These are phyloP conservation scores for Sphyrna mokarran DNA, from an alignment of 2,113 vertebrate genomes.

Conservation along the genomic window DNA sequence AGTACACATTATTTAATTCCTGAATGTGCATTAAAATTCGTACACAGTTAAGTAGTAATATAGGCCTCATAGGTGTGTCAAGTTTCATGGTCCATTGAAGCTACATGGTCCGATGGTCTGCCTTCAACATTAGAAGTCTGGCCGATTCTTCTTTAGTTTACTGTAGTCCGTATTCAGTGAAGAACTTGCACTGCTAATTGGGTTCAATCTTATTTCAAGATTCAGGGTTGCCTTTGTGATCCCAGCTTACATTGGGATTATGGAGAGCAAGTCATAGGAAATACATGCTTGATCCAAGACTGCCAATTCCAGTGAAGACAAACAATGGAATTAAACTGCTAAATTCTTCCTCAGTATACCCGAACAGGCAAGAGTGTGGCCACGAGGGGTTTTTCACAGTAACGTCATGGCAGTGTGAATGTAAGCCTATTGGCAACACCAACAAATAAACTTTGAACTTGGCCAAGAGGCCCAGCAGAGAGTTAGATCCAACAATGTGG, in stretches of 20 bases:
- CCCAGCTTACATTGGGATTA: constrained; percentile 87
- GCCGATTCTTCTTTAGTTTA: constrained; percentile 84
- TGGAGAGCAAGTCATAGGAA: constrained; percentile 68
- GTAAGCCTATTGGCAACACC: too few relatives aligned
- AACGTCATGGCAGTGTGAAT: too few relatives aligned
- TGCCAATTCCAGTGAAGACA: constrained; percentile 74
- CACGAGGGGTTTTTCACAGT: too few relatives aligned
- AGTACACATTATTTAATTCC: neutral
- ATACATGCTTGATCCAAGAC: constrained; percentile 65
- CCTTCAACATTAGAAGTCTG: constrained; percentile 51
- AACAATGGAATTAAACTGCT: constrained; percentile 73
- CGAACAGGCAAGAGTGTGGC: too few relatives aligned
- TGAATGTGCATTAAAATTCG: neutral
- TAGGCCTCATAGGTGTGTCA: neutral
- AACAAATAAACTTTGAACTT: too few relatives aligned
- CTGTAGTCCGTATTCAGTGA: constrained; percentile 73
- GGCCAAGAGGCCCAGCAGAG: neutral
- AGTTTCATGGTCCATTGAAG: neutral
- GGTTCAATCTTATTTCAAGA: constrained; percentile 85
- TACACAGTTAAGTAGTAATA: neutral
- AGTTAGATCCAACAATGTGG: neutral
- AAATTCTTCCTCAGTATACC: too few relatives aligned
- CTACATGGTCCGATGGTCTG: neutral
- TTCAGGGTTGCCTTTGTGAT: constrained; percentile 87
- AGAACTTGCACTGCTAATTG: constrained; percentile 87